phyloP scores from a whole-genome alignment of 1,140 invertebrate species.

The Glomeris maerens region DNA sequence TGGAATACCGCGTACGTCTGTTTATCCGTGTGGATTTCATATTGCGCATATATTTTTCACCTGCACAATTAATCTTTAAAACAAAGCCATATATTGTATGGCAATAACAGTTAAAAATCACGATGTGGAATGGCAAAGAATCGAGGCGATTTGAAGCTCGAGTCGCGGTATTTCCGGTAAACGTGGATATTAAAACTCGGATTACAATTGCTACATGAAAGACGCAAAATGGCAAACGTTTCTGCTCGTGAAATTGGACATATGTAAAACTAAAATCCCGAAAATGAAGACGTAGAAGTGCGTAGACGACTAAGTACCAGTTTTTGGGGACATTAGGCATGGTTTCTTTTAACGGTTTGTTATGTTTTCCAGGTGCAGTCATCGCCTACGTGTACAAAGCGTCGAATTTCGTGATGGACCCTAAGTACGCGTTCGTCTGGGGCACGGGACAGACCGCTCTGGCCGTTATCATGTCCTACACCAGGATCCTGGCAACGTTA shows the following conservation, averaged over 20 bases:
- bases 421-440: conserved; percentile 80
- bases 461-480: conserved; percentile 74
- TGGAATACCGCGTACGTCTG: too few species aligned
- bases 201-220: neutral
- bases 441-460: conserved; percentile 83
- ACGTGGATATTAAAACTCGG: neutral
- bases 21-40: too few species aligned
- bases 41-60: too few species aligned
- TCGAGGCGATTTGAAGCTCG: too few species aligned
- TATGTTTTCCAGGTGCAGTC: conserved; percentile 45
- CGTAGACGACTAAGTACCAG: neutral
- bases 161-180: neutral
- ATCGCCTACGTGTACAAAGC: conserved; percentile 84
- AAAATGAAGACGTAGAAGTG: neutral
- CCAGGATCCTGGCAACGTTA: conserved; percentile 78
- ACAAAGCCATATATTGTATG: too few species aligned
- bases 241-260: neutral
- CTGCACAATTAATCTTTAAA: too few species aligned
- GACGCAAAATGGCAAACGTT: neutral
- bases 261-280: neutral
- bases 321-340: too few species aligned
- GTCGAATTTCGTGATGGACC: conserved; percentile 70
- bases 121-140: too few species aligned
- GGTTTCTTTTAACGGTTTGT: conserved; percentile 6
- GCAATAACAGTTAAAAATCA: too few species aligned